Evolutionary conservation across 2,113 vertebrate species (phyloP).

Genomic region (Pipa parva): DNA sequence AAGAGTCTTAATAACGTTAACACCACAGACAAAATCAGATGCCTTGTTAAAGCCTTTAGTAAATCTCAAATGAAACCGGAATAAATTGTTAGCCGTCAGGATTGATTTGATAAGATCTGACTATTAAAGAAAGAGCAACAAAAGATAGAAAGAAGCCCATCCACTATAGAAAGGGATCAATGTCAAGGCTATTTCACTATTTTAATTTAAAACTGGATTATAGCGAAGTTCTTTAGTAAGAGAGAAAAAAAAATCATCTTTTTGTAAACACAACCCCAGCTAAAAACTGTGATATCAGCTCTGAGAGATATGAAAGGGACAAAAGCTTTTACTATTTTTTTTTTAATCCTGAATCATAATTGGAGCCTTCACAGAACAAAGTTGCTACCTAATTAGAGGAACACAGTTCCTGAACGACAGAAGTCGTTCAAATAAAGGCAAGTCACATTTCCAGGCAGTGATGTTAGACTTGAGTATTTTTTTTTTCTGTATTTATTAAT

Average conservation of each 20-base stretch:
- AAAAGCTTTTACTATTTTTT: not conserved
- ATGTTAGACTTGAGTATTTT: too few species aligned
- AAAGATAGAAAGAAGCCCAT: slow-evolving; percentile 13
- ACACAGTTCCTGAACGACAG: not conserved
- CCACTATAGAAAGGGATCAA: slow-evolving; percentile 28
- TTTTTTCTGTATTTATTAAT: too few species aligned
- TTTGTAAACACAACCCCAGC: slow-evolving; percentile 23
- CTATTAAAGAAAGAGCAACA: slow-evolving; percentile 34
- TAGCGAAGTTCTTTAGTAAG: slow-evolving; percentile 21
- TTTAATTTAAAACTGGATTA: slow-evolving; percentile 42
- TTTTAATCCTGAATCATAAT: slow-evolving; percentile 3
- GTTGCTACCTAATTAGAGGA: slow-evolving; percentile 11
- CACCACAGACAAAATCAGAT: slow-evolving; percentile 27
- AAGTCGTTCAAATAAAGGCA: too few species aligned
- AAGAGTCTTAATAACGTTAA: slow-evolving; percentile 36
- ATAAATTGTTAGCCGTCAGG: slow-evolving; percentile 38
- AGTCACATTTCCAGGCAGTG: too few species aligned
- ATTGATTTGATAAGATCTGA: slow-evolving; percentile 40
- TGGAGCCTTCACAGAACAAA: not conserved
- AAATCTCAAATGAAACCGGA: slow-evolving; percentile 37
- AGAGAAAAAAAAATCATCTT: slow-evolving; percentile 19
- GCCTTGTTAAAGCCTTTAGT: slow-evolving; percentile 37
- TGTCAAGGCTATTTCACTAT: slow-evolving; percentile 35
- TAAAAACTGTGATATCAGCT: too few species aligned
- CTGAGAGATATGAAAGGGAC: not conserved